Evolutionary conservation across 2,113 vertebrate species (phyloP).

Genomic region (Fregata magnificens): DNA sequence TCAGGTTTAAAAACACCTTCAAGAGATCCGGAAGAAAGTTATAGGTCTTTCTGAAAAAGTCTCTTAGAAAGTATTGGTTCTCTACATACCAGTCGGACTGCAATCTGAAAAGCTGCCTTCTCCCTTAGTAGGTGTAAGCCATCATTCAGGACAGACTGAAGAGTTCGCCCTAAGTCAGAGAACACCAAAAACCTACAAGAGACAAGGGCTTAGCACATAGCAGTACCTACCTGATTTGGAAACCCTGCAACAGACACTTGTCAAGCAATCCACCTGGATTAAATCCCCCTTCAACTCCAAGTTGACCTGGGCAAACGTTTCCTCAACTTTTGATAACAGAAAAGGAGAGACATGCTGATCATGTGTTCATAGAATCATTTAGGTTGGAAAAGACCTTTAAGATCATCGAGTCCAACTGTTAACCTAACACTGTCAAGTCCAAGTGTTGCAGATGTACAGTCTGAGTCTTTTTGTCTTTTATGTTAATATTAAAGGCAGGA

Average conservation of each 20-base stretch:
- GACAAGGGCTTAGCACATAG: not conserved
- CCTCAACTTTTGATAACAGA: not conserved
- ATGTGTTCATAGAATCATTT: no score
- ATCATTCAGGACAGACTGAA: slow-evolving; percentile 78
- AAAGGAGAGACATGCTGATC: not conserved
- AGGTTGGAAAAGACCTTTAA: no score
- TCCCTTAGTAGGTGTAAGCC: slow-evolving; percentile 61
- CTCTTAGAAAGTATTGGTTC: not conserved
- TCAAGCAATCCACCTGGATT: not conserved
- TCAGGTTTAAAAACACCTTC: not conserved
- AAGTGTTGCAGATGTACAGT: not conserved
- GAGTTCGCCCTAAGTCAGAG: slow-evolving; percentile 81
- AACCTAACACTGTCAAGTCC: not conserved
- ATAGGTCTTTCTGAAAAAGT: not conserved
- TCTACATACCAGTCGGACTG: slow-evolving; percentile 80
- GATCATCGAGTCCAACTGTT: no score
- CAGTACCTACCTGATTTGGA: not conserved
- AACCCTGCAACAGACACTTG: not conserved
- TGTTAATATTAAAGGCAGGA: not conserved
- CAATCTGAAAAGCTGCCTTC: slow-evolving; percentile 82
- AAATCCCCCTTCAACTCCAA: not conserved
- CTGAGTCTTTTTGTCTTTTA: not conserved
- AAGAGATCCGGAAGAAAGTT: not conserved
- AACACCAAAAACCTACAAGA: slow-evolving; percentile 89
- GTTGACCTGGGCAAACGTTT: not conserved